These are phyloP conservation scores for Ceyx margarethae DNA, from an alignment of 2,113 vertebrate genomes.

Conservation along the genomic window DNA sequence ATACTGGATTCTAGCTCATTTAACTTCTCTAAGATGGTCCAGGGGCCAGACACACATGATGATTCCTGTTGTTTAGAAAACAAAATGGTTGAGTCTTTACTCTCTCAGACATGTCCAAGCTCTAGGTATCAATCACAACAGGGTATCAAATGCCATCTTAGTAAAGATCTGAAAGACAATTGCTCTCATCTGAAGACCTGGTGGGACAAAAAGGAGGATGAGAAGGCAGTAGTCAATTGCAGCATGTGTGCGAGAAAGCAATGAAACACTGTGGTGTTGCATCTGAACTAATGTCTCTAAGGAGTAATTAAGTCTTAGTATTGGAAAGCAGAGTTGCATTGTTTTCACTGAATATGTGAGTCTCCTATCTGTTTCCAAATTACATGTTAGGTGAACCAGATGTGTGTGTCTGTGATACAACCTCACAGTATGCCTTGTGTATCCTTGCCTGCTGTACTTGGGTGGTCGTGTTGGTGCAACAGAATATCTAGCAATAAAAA, in stretches of 20 bases:
- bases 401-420: not conserved
- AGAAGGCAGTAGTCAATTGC: not conserved
- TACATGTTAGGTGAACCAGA: not conserved
- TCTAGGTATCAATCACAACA: not conserved
- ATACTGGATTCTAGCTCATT: not conserved
- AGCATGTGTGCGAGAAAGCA: not conserved
- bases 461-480: not conserved
- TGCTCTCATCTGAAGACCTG: not conserved
- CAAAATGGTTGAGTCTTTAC: not conserved
- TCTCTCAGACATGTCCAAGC: not conserved
- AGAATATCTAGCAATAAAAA: not conserved
- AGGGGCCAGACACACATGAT: fast-evolving
- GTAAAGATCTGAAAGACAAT: not conserved
- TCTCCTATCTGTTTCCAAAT: fast-evolving
- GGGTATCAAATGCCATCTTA: not conserved
- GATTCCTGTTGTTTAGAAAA: not conserved
- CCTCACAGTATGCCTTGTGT: not conserved
- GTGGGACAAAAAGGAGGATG: not conserved
- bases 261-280: not conserved
- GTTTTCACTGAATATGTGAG: not conserved
- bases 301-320: not conserved
- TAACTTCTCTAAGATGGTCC: fast-evolving
- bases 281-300: not conserved
- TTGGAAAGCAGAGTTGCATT: not conserved
- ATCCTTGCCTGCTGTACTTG: not conserved